phyloP scores from a whole-genome alignment of 2,113 vertebrate genomes.

The Paradoxurus hermaphroditus region DNA sequence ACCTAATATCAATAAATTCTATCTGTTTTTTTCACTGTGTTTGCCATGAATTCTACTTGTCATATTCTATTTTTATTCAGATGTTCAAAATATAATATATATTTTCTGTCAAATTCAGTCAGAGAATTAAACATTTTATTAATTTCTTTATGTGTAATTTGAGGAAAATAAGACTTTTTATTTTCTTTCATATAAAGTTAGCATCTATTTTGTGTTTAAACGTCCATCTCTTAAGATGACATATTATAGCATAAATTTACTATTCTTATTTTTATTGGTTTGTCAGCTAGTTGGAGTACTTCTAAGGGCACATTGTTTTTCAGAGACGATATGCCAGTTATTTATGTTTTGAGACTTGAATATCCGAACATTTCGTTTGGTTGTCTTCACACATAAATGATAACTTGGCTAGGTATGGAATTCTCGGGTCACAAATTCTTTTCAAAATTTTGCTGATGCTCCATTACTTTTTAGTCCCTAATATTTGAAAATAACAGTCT shows the following conservation, averaged over 20 bases:
- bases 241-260: background rate
- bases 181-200: background rate
- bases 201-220: background rate
- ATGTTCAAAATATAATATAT: background rate
- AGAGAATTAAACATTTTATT: background rate
- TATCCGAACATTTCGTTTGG: background rate
- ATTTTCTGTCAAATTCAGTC: background rate
- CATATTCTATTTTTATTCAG: background rate
- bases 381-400: background rate
- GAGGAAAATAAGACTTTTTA: background rate
- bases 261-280: background rate
- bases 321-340: background rate
- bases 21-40: background rate
- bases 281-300: background rate
- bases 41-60: background rate
- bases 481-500: background rate
- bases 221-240: background rate
- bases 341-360: background rate
- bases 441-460: background rate
- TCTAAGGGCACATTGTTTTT: background rate
- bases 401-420: background rate
- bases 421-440: background rate
- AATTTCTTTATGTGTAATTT: background rate
- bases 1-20: background rate
- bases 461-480: background rate